Base-by-base conservation (phyloP, 2,113 vertebrate species). In the Halichoeres trimaculatus region DNA sequence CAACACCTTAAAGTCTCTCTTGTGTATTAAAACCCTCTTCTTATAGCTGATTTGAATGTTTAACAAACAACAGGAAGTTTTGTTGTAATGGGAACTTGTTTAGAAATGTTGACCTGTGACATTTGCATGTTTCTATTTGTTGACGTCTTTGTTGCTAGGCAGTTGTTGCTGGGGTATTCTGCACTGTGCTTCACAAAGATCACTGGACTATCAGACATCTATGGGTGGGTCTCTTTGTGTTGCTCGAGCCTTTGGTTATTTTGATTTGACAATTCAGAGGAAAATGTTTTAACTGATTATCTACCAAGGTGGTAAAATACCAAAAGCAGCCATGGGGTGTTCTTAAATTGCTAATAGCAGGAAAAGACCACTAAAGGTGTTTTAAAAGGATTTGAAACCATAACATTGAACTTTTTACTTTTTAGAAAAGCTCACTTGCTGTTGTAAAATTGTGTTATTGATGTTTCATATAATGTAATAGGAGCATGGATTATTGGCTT, bases 131-230 rank as follows among this genome's bases (percentile, higher is more conserved):
- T 75, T 70, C 59, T 50, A 70, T 74, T 78, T 81, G 84, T 58
- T 82, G 78, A 62, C 2, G 0, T 67, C 52, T 61, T 57, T 79
- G 84, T 85, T 89, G 75, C 84, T 71, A 74, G 65, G 84, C 69
- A 83, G 62, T 38, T 70, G 38, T 69, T 59, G 41, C 60, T 40
- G 52, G 47, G 60, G 55, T 2, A 66, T 54, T 23, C 56, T 68
- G 23, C 17, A 14, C 45, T 55, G 23, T 13, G 30, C 23, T 26
- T 76, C 19, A 24, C 50, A 45, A 45, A 50, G 64, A 56, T 69
- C 52, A 8, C 51, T n/a, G 59, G 34, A 75, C 55, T 43, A 51
- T n/a, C n/a, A 68, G 43, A 9, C 8, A 5, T 34, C n/a, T 4
- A 23, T 26, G 58, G 11, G 36, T 10, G 2, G 41, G 19, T 48